phyloP scores from a whole-genome alignment of 2,888 invertebrate species.

The Gerris lacustris region DNA sequence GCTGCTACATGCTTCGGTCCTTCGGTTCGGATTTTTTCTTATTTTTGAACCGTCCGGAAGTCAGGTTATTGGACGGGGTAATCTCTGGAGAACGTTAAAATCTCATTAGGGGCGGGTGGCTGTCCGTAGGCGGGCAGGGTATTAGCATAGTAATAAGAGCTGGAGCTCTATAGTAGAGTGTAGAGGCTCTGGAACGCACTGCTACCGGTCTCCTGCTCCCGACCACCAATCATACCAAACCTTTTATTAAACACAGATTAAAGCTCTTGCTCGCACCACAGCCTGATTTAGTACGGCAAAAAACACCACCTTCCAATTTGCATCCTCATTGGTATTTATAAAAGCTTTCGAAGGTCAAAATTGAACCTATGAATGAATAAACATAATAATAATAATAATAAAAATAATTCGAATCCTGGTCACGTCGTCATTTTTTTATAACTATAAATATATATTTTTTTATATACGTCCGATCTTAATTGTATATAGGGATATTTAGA shows the following conservation, averaged over 20 bases:
- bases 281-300: neutral
- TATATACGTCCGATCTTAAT: neutral
- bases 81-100: constrained; percentile 7
- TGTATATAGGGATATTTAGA: neutral
- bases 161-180: neutral
- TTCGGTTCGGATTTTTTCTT: neutral
- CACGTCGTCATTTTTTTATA: neutral
- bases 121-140: neutral
- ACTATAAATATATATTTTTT: neutral
- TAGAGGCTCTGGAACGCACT: no score
- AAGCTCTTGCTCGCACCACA: neutral
- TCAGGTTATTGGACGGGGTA: constrained; percentile 1
- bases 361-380: constrained; percentile 1
- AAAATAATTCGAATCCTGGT: neutral
- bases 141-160: constrained; percentile 3
- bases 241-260: constrained; percentile 1
- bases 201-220: no score
- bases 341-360: neutral
- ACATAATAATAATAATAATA: constrained; percentile 1
- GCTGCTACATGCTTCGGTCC: neutral
- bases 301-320: neutral
- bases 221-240: neutral
- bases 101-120: constrained; percentile 3
- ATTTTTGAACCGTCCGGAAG: neutral
- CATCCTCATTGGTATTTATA: neutral